These are phyloP conservation scores for Yponomeuta malinellus DNA, from an alignment of 2,888 invertebrate genomes.

Conservation along the genomic window DNA sequence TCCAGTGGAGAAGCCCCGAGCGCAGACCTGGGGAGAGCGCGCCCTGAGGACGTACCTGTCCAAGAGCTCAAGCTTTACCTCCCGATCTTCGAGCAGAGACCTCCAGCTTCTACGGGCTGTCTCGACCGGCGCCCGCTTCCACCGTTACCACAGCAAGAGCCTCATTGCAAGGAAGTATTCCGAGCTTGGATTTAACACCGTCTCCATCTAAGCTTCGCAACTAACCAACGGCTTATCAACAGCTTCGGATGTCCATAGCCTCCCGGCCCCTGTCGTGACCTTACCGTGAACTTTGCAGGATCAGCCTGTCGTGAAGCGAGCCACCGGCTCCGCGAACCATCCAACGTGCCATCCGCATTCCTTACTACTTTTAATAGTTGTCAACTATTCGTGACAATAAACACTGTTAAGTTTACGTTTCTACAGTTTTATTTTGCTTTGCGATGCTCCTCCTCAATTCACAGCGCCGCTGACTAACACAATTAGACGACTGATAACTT, in stretches of 20 bases:
- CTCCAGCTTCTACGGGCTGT: conserved; percentile 76
- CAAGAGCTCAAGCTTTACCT: conserved; percentile 80
- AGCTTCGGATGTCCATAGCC: conserved; percentile 39
- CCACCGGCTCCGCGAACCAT: conserved; percentile 17
- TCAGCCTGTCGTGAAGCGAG: conserved; percentile 59
- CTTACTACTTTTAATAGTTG: conserved; percentile 47
- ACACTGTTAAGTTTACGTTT: conserved; percentile 44
- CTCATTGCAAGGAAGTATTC: conserved; percentile 85
- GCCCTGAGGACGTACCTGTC: conserved; percentile 81
- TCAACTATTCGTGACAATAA: conserved; percentile 63
- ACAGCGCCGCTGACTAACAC: too few species aligned
- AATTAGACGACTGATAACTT: too few species aligned
- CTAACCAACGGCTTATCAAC: conserved; percentile 61
- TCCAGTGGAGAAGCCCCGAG: conserved; percentile 81
- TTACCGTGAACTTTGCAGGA: conserved; percentile 69
- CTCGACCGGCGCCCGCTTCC: conserved; percentile 80
- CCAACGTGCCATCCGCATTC: conserved; percentile 62
- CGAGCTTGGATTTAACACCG: conserved; percentile 66
- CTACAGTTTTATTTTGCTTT: conserved; percentile 37
- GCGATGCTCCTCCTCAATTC: conserved; percentile 24
- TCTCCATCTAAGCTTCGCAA: conserved; percentile 66
- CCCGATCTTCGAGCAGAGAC: conserved; percentile 78
- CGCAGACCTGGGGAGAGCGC: conserved; percentile 92
- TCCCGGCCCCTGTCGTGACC: conserved; percentile 53
- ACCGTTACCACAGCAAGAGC: conserved; percentile 84